phyloP scores from a whole-genome alignment of 1,140 invertebrate genomes.

The Drosophila neocordata region DNA sequence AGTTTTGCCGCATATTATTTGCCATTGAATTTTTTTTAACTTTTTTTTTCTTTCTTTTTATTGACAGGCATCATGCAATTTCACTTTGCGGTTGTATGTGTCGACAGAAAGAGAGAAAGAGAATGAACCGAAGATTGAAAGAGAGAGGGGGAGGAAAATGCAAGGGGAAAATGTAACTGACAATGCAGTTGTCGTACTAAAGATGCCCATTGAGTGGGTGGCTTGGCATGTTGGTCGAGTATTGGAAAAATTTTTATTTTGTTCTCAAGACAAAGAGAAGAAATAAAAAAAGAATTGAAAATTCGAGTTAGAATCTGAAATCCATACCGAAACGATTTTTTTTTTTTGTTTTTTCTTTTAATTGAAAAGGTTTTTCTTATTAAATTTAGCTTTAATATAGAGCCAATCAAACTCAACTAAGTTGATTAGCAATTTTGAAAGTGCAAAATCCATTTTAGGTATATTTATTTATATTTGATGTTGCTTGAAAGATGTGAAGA shows the following conservation, averaged over 20 bases:
- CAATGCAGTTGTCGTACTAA: constrained; percentile 10
- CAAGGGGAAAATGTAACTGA: neutral
- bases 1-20: constrained; percentile 22
- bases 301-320: neutral
- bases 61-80: constrained; percentile 22
- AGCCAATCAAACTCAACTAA: too few species aligned
- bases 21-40: constrained; percentile 8
- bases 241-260: constrained; percentile 4
- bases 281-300: neutral
- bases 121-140: neutral
- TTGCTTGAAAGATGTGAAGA: too few species aligned
- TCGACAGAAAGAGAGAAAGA: neutral
- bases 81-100: constrained; percentile 26
- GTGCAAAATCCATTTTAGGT: too few species aligned
- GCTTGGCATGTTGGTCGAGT: neutral
- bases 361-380: neutral
- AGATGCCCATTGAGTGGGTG: neutral
- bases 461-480: too few species aligned
- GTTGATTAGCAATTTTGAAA: too few species aligned
- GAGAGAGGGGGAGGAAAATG: neutral
- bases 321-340: neutral
- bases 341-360: neutral
- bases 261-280: neutral
- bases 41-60: constrained; percentile 8
- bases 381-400: neutral